Conservation (phyloP, 2,113 vertebrate genomes). For the Conger conger region DNA sequence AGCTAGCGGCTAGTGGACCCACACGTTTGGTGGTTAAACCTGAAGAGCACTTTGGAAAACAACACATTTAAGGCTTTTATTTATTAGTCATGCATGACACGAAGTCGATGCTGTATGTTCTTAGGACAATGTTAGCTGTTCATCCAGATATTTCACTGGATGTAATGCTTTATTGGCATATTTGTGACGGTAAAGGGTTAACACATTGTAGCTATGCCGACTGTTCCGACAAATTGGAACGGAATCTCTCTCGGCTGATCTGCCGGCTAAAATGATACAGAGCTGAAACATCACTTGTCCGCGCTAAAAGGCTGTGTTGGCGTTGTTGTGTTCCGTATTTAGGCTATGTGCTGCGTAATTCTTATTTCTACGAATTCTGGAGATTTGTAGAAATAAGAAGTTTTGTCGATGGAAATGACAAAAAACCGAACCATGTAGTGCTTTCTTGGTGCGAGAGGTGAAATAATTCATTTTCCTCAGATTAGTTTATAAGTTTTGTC, state of each 20-base stretch:
- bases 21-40: slow-evolving; percentile 8
- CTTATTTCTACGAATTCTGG: neutral
- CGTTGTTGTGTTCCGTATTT: neutral
- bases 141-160: neutral
- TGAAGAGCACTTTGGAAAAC: neutral
- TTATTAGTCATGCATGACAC: neutral
- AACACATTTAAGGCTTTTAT: neutral
- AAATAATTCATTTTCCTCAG: neutral
- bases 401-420: neutral
- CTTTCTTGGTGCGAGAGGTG: neutral
- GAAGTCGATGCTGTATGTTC: neutral
- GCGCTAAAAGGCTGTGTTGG: neutral
- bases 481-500: neutral
- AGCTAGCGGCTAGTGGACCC: neutral
- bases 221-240: neutral
- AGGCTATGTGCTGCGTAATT: neutral
- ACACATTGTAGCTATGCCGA: neutral
- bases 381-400: too few relatives aligned
- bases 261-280: neutral
- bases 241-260: neutral
- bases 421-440: neutral
- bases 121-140: neutral
- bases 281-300: neutral
- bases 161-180: neutral
- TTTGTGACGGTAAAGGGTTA: neutral